Evolutionary conservation across 53 echinoderm and acorn worm species (phyloP), one percentile per base, ranked within the genome.

Genomic region (Echinometra lucunter): DNA sequence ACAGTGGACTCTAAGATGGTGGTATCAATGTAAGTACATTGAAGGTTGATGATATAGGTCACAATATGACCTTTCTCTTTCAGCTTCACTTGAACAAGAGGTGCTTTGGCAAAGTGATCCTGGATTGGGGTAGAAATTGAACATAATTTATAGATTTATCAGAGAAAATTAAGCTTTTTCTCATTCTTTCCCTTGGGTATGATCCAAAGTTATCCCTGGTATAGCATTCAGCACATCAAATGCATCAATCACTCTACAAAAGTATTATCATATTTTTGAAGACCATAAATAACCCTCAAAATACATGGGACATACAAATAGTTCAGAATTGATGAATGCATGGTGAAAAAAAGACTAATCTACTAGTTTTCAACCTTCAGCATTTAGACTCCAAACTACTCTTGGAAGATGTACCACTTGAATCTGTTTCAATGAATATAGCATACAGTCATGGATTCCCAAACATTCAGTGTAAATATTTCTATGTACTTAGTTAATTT

Each of bases 41-140:
- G 95, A 0, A 96, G 92, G 55, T 96, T 97, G 88, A 97, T 94
- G 67, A 97, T 95, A 93, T 97, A 96, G 37, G 89, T 95, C 8
- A 97, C 97, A 69, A 98, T 94, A 44, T 96, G 96, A 57, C 89
- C 89, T 75, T 98, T 98, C 92, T 98, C 97, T 45, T 97, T 91
- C 12, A 97, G 88, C 42, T 97, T 94, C 23, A 94, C 94, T 34
- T 94, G 94, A 35, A 96, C 63, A 21, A 93, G 94, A 17, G 95
- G 96, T 25, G 95, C 34, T n/a, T 96, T 97, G 55, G 94, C 93
- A 88, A 97, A 97, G 89, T 96, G 95, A 17, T 94, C 91, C 98
- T 98, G 92, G 37, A 95, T 57, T n/a, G 27, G 15, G 34, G 53
- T 53, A 28, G 16, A 80, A 42, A 44, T 0, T 37, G 19, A 80